phyloP scores from a whole-genome alignment of 2,113 vertebrate genomes.

The Eudyptes chrysolophus region DNA sequence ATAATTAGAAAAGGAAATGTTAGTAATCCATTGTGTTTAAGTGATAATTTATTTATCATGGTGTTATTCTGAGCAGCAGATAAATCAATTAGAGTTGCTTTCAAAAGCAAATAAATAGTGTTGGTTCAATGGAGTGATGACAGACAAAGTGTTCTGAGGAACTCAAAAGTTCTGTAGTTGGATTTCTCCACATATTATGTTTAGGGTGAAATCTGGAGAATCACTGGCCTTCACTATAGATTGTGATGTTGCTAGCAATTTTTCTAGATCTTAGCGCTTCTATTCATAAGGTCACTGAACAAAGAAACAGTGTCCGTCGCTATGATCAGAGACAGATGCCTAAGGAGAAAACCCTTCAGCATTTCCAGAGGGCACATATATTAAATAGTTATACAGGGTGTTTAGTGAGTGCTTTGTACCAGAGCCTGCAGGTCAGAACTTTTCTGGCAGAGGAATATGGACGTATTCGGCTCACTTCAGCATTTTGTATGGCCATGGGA shows the following conservation, averaged over 20 bases:
- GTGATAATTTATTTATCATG: slow-evolving; percentile 77
- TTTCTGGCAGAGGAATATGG: slow-evolving; percentile 32
- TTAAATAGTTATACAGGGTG: neutral
- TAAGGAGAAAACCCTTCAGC: slow-evolving; percentile 6
- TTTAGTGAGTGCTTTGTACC: slow-evolving; percentile 4
- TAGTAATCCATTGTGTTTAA: slow-evolving; percentile 26
- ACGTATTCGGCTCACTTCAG: slow-evolving; percentile 52
- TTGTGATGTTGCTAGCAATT: neutral
- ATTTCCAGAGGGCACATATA: slow-evolving; percentile 10
- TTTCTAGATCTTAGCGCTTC: neutral
- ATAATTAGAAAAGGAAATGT: slow-evolving; percentile 68
- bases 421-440: neutral
- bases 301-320: neutral
- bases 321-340: slow-evolving; percentile 4
- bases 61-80: slow-evolving; percentile 66
- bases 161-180: neutral
- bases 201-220: neutral
- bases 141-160: neutral
- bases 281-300: slow-evolving; percentile 3
- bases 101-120: slow-evolving; percentile 16
- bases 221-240: neutral
- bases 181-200: neutral
- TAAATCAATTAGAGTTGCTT: slow-evolving; percentile 71
- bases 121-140: slow-evolving; percentile 28
- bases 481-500: slow-evolving; percentile 30